Conservation (phyloP, 2,888 invertebrate genomes). For the Platycheirus albimanus region DNA sequence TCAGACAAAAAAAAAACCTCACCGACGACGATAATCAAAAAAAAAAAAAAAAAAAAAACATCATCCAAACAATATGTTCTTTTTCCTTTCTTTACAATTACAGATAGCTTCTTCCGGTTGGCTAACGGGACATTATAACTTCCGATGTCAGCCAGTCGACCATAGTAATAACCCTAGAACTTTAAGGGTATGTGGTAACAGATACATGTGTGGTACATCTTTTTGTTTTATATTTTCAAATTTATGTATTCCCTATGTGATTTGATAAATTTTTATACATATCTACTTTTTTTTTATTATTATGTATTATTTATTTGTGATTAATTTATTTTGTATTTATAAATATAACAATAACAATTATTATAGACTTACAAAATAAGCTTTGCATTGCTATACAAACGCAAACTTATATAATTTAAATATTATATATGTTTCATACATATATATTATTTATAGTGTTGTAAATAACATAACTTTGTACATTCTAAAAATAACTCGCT, state of each 20-base stretch:
- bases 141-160: slow-evolving; percentile 98
- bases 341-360: neutral
- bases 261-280: too few species aligned
- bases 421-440: slow-evolving; percentile 2
- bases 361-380: slow-evolving; percentile 42
- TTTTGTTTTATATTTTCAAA: slow-evolving; percentile 61
- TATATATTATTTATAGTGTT: neutral
- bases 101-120: slow-evolving; percentile 96
- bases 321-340: too few species aligned
- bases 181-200: slow-evolving; percentile 89
- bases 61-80: slow-evolving; percentile 69
- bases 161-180: slow-evolving; percentile 95
- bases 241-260: slow-evolving; percentile 44
- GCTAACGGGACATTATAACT: slow-evolving; percentile 97
- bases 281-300: neutral
- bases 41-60: slow-evolving; percentile 50
- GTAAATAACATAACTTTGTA: slow-evolving; percentile 20
- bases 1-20: slow-evolving; percentile 30
- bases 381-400: slow-evolving; percentile 3
- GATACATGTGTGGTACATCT: slow-evolving; percentile 73
- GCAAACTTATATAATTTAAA: neutral
- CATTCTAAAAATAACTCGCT: slow-evolving; percentile 26
- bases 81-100: slow-evolving; percentile 79
- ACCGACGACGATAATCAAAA: slow-evolving; percentile 49
- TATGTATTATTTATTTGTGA: slow-evolving; percentile 18